Evolutionary conservation across 2,888 invertebrate genomes (phyloP).

Genomic region (Metellina segmentata): DNA sequence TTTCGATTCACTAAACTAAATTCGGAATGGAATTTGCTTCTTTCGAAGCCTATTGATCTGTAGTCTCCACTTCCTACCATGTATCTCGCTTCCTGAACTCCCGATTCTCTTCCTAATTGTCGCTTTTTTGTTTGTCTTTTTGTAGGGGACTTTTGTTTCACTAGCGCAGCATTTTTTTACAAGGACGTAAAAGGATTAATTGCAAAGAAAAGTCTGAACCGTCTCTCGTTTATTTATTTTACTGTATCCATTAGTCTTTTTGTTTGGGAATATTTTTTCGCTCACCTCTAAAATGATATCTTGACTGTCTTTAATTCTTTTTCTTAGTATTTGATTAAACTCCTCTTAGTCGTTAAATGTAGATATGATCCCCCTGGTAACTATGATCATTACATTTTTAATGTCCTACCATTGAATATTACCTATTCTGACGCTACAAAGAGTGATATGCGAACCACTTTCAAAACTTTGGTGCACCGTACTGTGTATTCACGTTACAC

Average conservation of each 20-base stretch:
- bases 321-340: no score
- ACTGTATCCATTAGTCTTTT: neutral
- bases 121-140: neutral
- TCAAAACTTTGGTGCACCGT: no score
- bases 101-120: conserved; percentile 28
- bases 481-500: no score
- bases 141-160: neutral
- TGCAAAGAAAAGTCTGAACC: neutral
- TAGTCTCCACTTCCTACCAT: neutral
- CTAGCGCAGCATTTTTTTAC: neutral
- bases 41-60: neutral
- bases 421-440: no score
- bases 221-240: neutral
- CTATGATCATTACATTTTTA: neutral
- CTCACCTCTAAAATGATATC: neutral
- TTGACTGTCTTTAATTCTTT: neutral
- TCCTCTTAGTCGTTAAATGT: neutral
- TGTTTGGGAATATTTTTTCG: neutral
- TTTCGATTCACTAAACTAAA: conserved; percentile 17
- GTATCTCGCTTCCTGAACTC: conserved; percentile 3
- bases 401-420: no score
- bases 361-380: neutral
- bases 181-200: neutral
- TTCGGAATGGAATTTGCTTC: neutral
- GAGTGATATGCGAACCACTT: no score